phyloP scores from a whole-genome alignment of 2,888 invertebrate genomes.

The Rotaria socialis region DNA sequence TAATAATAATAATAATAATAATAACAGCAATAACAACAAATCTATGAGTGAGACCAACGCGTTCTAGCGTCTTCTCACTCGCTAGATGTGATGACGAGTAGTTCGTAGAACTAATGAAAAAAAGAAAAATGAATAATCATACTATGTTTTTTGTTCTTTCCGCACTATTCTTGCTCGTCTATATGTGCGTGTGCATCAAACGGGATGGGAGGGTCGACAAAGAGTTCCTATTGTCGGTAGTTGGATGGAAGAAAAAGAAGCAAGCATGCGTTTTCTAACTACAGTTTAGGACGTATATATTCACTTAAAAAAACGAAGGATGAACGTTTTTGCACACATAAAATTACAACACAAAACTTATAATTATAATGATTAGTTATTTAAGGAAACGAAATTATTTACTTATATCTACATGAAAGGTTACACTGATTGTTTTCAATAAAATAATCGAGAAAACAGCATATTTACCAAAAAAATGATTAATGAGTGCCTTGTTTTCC shows the following conservation, averaged over 20 bases:
- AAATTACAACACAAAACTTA: not conserved
- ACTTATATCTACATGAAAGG: not conserved
- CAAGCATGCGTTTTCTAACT: not conserved
- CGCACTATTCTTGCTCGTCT: not conserved
- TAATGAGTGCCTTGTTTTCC: not conserved
- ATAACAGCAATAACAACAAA: not conserved
- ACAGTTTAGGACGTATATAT: not conserved
- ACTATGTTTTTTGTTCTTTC: not conserved
- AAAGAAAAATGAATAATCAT: constrained; percentile 21
- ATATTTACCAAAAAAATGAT: not conserved
- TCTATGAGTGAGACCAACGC: not conserved
- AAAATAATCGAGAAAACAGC: not conserved
- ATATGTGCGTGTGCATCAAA: not conserved
- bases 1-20: too few relatives aligned
- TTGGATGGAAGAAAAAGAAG: not conserved
- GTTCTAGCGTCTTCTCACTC: not conserved
- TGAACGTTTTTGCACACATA: not conserved
- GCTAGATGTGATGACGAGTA: constrained; percentile 11
- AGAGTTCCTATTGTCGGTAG: not conserved
- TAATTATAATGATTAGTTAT: not conserved
- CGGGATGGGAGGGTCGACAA: not conserved
- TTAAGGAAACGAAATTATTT: not conserved
- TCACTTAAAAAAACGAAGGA: not conserved
- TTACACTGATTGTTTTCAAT: not conserved
- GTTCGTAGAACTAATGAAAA: constrained; percentile 26